phyloP scores from a whole-genome alignment of 2,797 vertebrate genomes.

The Parambassis ranga region DNA sequence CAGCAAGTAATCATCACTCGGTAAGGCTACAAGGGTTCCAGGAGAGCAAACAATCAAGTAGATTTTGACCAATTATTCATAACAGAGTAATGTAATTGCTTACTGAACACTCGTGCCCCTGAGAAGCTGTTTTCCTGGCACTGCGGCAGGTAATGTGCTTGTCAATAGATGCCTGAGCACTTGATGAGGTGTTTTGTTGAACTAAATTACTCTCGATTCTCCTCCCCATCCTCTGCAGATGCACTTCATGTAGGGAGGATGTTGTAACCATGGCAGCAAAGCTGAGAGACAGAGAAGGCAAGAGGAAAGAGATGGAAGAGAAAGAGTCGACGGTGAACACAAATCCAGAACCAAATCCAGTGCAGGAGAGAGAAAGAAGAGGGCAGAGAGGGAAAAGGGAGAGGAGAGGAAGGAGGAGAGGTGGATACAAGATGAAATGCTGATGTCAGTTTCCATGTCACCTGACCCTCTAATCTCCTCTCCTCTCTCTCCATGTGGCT shows the following conservation, averaged over 20 bases:
- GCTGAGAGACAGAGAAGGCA: constrained; percentile 47
- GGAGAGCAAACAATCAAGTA: constrained; percentile 27
- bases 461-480: constrained; percentile 63
- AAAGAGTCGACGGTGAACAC: constrained; percentile 64
- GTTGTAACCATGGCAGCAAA: constrained; percentile 76
- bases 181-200: constrained; percentile 67
- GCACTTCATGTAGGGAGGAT: constrained; percentile 85
- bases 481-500: constrained; percentile 55
- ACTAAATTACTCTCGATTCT: constrained; percentile 63
- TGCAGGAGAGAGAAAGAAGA: constrained; percentile 47
- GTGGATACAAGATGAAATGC: constrained; percentile 51
- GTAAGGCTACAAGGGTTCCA: not conserved
- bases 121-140: constrained; percentile 38
- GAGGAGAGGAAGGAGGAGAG: constrained; percentile 41
- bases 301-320: constrained; percentile 55
- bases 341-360: constrained; percentile 75
- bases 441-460: constrained; percentile 51
- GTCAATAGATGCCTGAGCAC: constrained; percentile 59
- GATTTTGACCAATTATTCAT: constrained; percentile 54
- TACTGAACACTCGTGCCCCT: not conserved
- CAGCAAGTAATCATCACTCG: not conserved
- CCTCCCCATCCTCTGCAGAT: constrained; percentile 71
- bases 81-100: constrained; percentile 34
- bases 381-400: constrained; percentile 38
- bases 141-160: constrained; percentile 47